Percentiles rank a stretch among this genome's conserved stretches.
Conservation (phyloP, 2,797 vertebrate species). For the Pantherophis alleghaniensis region DNA sequence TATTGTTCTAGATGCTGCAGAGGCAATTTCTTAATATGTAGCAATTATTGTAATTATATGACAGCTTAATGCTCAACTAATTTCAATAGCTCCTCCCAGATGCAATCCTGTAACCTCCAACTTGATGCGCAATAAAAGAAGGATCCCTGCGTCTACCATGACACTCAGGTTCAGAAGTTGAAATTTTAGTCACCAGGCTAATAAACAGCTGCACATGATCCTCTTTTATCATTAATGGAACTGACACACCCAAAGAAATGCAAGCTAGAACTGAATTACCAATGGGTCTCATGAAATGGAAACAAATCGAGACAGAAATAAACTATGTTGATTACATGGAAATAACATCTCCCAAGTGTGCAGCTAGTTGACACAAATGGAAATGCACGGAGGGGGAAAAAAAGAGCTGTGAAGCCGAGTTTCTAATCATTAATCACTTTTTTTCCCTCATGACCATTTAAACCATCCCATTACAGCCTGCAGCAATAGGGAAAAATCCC, state of each 20-base stretch:
- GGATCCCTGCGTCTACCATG: slow-evolving; percentile 14
- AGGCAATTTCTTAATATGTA: slow-evolving; percentile 4
- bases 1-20: not conserved
- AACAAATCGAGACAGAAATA: slow-evolving; percentile 54
- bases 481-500: slow-evolving; percentile 68
- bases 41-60: slow-evolving; percentile 43
- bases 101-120: slow-evolving; percentile 21
- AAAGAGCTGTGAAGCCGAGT: slow-evolving; percentile 54
- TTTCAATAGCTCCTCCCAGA: slow-evolving; percentile 53
- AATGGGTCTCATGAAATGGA: slow-evolving; percentile 52
- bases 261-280: slow-evolving; percentile 21
- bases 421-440: slow-evolving; percentile 67
- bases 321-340: slow-evolving; percentile 44
- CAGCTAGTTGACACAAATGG: slow-evolving; percentile 53
- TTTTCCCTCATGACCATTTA: slow-evolving; percentile 57
- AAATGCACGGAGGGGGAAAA: slow-evolving; percentile 44
- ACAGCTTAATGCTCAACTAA: slow-evolving; percentile 39
- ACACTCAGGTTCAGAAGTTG: slow-evolving; percentile 27
- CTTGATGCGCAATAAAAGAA: slow-evolving; percentile 14
- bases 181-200: slow-evolving; percentile 43
- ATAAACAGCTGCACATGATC: slow-evolving; percentile 42
- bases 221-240: slow-evolving; percentile 37
- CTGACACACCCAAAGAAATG: slow-evolving; percentile 45
- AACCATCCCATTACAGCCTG: slow-evolving; percentile 66
- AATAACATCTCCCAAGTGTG: slow-evolving; percentile 60